These are phyloP conservation scores for Netelia fuscicornis DNA, from an alignment of 2,888 invertebrate genomes.

Conservation along the genomic window DNA sequence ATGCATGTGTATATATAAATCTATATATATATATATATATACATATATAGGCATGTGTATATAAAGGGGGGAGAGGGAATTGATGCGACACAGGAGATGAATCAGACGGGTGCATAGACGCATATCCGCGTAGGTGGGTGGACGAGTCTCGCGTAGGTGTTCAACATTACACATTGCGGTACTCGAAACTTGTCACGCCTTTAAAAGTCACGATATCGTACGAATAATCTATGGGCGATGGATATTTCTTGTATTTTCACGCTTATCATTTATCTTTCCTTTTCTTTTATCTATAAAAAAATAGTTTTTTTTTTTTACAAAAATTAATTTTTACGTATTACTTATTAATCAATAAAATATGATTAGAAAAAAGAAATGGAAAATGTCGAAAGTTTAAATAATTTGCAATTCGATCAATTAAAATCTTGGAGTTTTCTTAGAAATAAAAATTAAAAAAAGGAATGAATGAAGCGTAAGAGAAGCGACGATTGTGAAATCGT, in stretches of 20 bases:
- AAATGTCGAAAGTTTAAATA: background rate
- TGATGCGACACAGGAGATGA: conserved; percentile 47
- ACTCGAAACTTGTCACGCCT: conserved; percentile 45
- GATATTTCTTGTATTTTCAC: background rate
- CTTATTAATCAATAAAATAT: background rate
- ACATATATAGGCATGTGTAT: background rate
- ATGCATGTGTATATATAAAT: conserved; percentile 2
- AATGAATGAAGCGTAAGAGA: too few relatives aligned
- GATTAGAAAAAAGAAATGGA: too few relatives aligned
- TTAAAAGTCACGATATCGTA: conserved; percentile 31
- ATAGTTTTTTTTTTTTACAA: background rate
- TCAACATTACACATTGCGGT: conserved; percentile 49
- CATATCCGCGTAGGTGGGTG: conserved; percentile 62
- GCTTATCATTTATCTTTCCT: background rate
- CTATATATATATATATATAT: conserved; percentile 11
- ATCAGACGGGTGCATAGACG: conserved; percentile 55
- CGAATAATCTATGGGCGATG: background rate
- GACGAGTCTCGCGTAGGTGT: conserved; percentile 57
- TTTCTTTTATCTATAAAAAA: background rate
- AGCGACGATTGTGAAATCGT: background rate
- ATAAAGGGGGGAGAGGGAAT: background rate
- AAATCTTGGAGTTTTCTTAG: background rate
- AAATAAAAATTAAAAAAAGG: background rate
- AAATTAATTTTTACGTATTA: background rate
- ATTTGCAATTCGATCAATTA: background rate